Base-by-base conservation (phyloP, 2,113 vertebrate genomes). In the Rhegmatorhina hoffmannsi region DNA sequence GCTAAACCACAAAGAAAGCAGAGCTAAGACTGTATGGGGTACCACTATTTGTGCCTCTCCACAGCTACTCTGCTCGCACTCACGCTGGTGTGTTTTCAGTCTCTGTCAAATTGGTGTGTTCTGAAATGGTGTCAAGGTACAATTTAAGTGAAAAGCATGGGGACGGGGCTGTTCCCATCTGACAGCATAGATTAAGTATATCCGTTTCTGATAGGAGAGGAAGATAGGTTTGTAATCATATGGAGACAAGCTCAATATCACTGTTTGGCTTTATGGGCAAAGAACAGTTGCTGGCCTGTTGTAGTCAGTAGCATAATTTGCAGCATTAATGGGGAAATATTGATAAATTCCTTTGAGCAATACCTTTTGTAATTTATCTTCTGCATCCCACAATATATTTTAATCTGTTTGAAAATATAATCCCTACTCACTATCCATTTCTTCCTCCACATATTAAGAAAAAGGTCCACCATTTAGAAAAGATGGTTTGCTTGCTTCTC, bases 1-100 rank as follows among this genome's bases (percentile, higher is more conserved):
- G 16, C 25, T 70, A 47, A 44, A 17, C 9, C 24, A 34, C 6
- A 16, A 46, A 25, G 12, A 72, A 81, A 72, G 15, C 9, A 49
- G 36, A 33, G 2, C 14, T 59, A 26, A n/a, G 7, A 33, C 10
- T 59, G 23, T 3, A 40, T 70, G 10, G 18, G 5, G 24, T 11
- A 25, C 14, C 7, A 14, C 15, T 17, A 36, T 34, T 6, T 17
- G 28, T 34, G 20, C 3, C 3, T 9, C 26, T n/a, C 6, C 26
- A 6, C 2, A 1, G 10, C 36, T 62, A 15, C 20, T 63, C 38
- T 52, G 23, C 56, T 68, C 5, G 9, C 59, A 5, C 5, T 20
- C 68, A 13, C 0, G 0, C 18, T 34, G 34, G 7, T 6, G 28
- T 17, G 38, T 19, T 13, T 59, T 40, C 24, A 5, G 18, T 52